Percentiles rank a stretch among this genome's conserved stretches.
Conservation (phyloP, 2,888 invertebrate genomes). For the Psylliodes chrysocephalus region DNA sequence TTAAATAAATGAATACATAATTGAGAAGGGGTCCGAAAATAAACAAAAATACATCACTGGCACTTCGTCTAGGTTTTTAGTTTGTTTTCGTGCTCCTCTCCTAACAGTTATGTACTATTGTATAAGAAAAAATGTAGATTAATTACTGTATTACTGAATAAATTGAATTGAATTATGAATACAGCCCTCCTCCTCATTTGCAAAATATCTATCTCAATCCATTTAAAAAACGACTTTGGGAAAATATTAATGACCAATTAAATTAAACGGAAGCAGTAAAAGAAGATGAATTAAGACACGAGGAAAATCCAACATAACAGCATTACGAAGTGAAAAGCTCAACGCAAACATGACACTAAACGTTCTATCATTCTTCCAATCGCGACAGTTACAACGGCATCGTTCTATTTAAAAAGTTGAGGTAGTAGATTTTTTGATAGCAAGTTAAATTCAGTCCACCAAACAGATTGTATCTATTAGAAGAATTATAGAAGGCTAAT, state of each 20-base stretch:
- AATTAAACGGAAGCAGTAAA: neutral
- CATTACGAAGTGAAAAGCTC: constrained; percentile 5
- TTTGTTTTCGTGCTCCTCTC: too few relatives aligned
- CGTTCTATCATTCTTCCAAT: constrained; percentile 2
- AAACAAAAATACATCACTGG: too few relatives aligned
- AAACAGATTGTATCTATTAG: constrained; percentile 55
- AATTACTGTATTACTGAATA: too few relatives aligned
- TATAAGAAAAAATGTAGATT: too few relatives aligned
- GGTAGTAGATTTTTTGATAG: constrained; percentile 45
- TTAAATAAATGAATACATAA: too few relatives aligned
- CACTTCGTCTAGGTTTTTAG: too few relatives aligned
- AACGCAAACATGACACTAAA: constrained; percentile 17
- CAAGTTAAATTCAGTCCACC: constrained; percentile 48
- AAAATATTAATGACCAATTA: constrained; percentile 13
- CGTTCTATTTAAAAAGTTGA: constrained; percentile 34
- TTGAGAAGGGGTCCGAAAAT: too few relatives aligned
- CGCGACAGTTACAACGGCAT: constrained; percentile 16
- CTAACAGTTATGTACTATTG: too few relatives aligned
- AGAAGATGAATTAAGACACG: constrained; percentile 1
- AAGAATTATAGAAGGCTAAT: constrained; percentile 54
- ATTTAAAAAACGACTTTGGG: too few relatives aligned
- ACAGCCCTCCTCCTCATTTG: too few relatives aligned
- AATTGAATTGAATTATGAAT: too few relatives aligned
- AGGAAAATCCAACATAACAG: constrained; percentile 7
- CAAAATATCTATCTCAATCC: too few relatives aligned